These are phyloP conservation scores for Falco biarmicus DNA, from an alignment of 2,797 vertebrate species.

Conservation along the genomic window DNA sequence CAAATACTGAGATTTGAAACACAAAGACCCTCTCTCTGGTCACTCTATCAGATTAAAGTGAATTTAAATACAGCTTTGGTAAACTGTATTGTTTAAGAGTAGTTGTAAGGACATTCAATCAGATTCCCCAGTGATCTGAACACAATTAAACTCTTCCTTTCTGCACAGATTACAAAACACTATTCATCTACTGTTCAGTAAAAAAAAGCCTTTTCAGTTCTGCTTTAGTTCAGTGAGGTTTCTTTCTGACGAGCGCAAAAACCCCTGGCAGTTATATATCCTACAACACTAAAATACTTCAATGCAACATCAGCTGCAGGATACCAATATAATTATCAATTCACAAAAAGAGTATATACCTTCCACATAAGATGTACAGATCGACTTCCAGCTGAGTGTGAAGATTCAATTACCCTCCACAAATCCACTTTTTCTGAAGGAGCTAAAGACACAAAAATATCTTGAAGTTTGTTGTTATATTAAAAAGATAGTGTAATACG, in stretches of 20 bases:
- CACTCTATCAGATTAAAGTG: not conserved
- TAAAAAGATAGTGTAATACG: not conserved
- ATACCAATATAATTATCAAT: not conserved
- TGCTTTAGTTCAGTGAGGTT: not conserved
- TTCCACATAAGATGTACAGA: conserved; percentile 76
- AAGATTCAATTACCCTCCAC: conserved; percentile 74
- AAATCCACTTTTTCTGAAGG: conserved; percentile 71
- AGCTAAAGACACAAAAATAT: conserved; percentile 47
- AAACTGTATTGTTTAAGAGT: not conserved
- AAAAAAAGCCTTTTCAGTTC: not conserved
- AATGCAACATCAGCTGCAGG: not conserved
- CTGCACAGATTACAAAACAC: not conserved
- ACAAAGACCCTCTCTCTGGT: not conserved
- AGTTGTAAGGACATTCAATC: not conserved
- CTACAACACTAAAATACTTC: not conserved
- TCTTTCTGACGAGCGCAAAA: not conserved
- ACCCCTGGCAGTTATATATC: not conserved
- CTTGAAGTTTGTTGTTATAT: not conserved
- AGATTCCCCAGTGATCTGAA: not conserved
- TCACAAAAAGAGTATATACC: conserved; percentile 42
- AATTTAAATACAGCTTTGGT: not conserved
- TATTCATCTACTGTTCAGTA: not conserved
- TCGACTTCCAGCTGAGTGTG: conserved; percentile 31
- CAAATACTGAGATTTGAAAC: not conserved
- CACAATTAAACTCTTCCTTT: not conserved